Evolutionary conservation across 2,888 invertebrate genomes (phyloP).

Genomic region (Nudaria mundana): DNA sequence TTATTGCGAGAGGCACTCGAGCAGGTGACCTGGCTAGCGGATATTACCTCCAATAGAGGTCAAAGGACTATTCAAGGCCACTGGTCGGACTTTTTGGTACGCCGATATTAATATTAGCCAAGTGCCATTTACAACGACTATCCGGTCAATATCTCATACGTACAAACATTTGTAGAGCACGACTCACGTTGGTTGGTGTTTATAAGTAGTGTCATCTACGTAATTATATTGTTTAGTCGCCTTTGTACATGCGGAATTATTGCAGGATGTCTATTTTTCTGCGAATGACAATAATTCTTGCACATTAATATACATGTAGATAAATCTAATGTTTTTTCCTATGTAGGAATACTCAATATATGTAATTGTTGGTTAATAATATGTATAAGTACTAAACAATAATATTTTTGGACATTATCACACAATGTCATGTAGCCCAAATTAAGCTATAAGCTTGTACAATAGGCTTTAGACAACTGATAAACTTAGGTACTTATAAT

Average conservation of each 20-base stretch:
- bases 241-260: constrained; percentile 11
- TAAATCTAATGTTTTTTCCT: too few species aligned
- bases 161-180: constrained; percentile 2
- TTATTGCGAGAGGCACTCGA: constrained; percentile 50
- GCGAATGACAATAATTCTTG: not conserved
- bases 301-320: too few species aligned
- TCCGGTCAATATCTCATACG: constrained; percentile 16
- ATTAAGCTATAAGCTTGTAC: too few species aligned
- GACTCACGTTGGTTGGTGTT: constrained; percentile 5
- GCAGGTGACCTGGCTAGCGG: constrained; percentile 62
- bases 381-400: too few species aligned
- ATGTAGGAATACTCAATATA: too few species aligned
- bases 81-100: constrained; percentile 57
- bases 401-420: too few species aligned
- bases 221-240: constrained; percentile 7
- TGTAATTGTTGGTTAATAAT: too few species aligned
- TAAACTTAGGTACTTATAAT: too few species aligned
- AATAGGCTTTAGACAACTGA: too few species aligned
- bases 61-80: constrained; percentile 73
- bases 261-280: constrained; percentile 8
- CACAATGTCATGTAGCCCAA: too few species aligned
- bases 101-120: constrained; percentile 59
- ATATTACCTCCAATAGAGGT: constrained; percentile 56
- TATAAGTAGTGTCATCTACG: constrained; percentile 3
- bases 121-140: constrained; percentile 43